A percentile compares a stretch with the other conserved stretches of the same genome.
These are phyloP conservation scores for Erebia palarica DNA, from an alignment of 2,888 invertebrate genomes.

Conservation along the genomic window DNA sequence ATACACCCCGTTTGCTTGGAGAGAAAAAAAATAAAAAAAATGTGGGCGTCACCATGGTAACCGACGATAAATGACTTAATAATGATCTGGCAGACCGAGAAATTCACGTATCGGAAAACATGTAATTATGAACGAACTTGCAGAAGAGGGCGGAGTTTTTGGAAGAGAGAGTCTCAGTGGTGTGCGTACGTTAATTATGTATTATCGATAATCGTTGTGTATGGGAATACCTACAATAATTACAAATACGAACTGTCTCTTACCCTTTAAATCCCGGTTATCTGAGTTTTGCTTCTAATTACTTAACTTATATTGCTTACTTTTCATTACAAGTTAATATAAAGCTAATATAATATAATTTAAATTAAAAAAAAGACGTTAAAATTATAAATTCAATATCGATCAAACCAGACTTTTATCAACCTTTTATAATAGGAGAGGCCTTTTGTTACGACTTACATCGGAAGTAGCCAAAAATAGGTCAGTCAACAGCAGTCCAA, in stretches of 20 bases:
- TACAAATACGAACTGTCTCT: neutral
- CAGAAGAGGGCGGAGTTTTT: constrained; percentile 45
- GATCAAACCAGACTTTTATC: constrained; percentile 1
- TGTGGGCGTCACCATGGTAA: constrained; percentile 71
- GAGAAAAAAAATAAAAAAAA: constrained; percentile 46
- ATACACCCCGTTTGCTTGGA: constrained; percentile 44
- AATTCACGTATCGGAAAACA: constrained; percentile 72
- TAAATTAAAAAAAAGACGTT: no score
- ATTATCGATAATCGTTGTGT: constrained; percentile 38
- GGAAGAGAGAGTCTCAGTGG: constrained; percentile 44
- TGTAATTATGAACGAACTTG: constrained; percentile 69
- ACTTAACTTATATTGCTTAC: neutral
- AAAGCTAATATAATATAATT: no score
- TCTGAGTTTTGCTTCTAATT: no score
- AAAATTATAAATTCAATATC: neutral
- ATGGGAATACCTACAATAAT: neutral
- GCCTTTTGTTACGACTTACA: neutral
- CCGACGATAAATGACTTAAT: constrained; percentile 70
- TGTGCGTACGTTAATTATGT: constrained; percentile 29
- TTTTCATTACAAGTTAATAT: no score
- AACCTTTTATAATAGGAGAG: neutral
- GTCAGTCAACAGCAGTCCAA: neutral
- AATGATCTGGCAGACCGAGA: constrained; percentile 67
- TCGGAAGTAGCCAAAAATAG: neutral
- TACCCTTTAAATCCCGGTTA: neutral